These are phyloP conservation scores for Dusona sp. DNA, from an alignment of 2,888 invertebrate species.

Conservation along the genomic window DNA sequence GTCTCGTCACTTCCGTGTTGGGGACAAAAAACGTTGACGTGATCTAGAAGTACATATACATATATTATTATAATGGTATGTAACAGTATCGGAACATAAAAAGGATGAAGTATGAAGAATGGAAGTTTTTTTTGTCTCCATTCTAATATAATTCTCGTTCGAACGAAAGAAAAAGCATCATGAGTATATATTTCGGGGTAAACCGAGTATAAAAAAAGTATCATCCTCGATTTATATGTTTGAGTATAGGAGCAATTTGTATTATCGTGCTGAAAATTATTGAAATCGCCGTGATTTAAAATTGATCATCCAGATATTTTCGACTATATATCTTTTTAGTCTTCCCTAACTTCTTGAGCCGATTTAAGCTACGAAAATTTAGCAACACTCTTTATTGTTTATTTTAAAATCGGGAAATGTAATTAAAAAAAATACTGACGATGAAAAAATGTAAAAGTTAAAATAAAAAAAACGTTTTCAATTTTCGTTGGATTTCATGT, in stretches of 20 bases:
- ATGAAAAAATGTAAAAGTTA: background rate
- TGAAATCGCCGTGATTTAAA: background rate
- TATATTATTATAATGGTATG: background rate
- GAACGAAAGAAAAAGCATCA: background rate
- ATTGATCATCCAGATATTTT: background rate
- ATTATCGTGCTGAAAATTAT: background rate
- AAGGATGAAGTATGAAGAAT: slow-evolving; percentile 9
- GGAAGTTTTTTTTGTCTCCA: background rate
- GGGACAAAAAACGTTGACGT: background rate
- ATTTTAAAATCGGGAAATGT: background rate
- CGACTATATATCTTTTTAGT: background rate
- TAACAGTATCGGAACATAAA: background rate
- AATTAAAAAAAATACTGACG: background rate
- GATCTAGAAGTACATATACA: background rate
- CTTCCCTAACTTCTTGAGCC: background rate
- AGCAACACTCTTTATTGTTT: background rate
- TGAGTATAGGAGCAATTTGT: background rate
- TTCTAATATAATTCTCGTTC: background rate
- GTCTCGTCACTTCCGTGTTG: slow-evolving; percentile 14
- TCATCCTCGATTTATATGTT: background rate
- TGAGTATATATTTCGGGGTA: slow-evolving; percentile 5
- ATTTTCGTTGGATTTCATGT: background rate
- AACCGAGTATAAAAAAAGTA: slow-evolving; percentile 18
- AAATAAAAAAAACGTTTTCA: background rate
- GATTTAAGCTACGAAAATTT: background rate